A percentile compares a stretch with the other conserved stretches of the same genome.
These are phyloP conservation scores for Neopipo cinnamomea DNA, from an alignment of 2,113 vertebrate genomes.

Conservation along the genomic window DNA sequence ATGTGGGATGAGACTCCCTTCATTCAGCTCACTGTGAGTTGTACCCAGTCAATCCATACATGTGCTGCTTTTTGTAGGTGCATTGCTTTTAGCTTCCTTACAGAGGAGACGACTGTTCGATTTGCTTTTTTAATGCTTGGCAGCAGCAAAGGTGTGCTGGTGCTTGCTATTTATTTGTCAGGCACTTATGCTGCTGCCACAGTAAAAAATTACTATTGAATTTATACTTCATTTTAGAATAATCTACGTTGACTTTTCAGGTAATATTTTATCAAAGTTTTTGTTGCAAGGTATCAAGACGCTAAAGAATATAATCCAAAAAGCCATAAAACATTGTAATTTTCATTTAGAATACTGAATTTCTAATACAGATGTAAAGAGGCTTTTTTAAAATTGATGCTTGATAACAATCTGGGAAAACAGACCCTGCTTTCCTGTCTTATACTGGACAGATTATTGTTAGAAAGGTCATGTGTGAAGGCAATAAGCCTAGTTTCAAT, in stretches of 20 bases:
- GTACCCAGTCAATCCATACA: background rate
- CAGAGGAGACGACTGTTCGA: background rate
- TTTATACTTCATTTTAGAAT: background rate
- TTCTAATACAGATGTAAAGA: background rate
- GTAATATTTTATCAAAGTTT: background rate
- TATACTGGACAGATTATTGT: background rate
- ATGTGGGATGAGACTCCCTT: background rate
- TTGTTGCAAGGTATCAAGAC: background rate
- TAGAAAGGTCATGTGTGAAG: background rate
- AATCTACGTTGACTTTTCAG: background rate
- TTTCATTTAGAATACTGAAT: background rate
- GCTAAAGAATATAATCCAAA: background rate
- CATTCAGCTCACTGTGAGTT: background rate
- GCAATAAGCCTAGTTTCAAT: background rate
- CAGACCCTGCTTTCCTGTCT: background rate
- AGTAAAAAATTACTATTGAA: background rate
- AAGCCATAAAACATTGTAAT: background rate
- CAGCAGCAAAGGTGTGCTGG: background rate
- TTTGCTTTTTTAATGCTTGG: background rate
- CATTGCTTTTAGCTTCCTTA: background rate
- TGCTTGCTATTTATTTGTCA: background rate
- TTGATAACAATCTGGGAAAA: background rate
- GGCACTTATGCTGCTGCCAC: background rate
- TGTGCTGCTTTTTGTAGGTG: background rate
- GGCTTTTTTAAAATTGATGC: background rate